Percentiles rank a stretch among this genome's conserved stretches.
Evolutionary conservation across 2,888 invertebrate species (phyloP).

Genomic region (Platycheirus rosarum): DNA sequence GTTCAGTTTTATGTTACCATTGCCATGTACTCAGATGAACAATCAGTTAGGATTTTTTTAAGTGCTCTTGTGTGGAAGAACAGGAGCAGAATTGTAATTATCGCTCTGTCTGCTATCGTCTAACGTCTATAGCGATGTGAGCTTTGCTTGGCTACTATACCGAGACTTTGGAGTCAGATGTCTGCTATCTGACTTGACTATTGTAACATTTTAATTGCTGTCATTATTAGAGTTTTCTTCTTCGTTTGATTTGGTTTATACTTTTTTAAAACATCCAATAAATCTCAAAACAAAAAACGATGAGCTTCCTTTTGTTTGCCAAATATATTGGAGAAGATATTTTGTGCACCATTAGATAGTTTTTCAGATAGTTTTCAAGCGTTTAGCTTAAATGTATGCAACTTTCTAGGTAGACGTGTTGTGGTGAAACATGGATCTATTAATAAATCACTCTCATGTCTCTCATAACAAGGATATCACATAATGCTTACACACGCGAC

Average conservation of each 20-base stretch:
- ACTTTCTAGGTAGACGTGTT: no score
- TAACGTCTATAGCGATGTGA: conserved; percentile 1
- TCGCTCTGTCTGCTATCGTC: conserved; percentile 35
- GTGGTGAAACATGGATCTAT: no score
- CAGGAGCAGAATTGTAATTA: conserved; percentile 44
- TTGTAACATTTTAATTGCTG: conserved; percentile 49
- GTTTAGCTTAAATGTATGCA: no score
- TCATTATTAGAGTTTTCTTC: conserved; percentile 16
- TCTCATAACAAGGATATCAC: no score
- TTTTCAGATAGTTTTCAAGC: no score
- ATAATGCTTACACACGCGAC: no score
- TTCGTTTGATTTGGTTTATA: not conserved
- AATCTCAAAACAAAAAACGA: not conserved
- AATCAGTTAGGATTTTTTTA: conserved; percentile 40
- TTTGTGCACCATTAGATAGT: no score
- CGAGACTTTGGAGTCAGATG: conserved; percentile 16
- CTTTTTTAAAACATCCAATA: conserved; percentile 2
- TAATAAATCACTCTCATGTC: no score
- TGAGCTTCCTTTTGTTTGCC: not conserved
- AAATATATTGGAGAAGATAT: not conserved
- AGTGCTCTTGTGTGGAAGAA: conserved; percentile 43
- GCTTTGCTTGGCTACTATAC: conserved; percentile 26
- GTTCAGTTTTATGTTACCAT: conserved; percentile 44
- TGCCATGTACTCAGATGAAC: conserved; percentile 50
- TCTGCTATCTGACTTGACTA: conserved; percentile 23